These are phyloP conservation scores for Heptranchias perlo DNA, from an alignment of 2,113 vertebrate genomes.

Conservation along the genomic window DNA sequence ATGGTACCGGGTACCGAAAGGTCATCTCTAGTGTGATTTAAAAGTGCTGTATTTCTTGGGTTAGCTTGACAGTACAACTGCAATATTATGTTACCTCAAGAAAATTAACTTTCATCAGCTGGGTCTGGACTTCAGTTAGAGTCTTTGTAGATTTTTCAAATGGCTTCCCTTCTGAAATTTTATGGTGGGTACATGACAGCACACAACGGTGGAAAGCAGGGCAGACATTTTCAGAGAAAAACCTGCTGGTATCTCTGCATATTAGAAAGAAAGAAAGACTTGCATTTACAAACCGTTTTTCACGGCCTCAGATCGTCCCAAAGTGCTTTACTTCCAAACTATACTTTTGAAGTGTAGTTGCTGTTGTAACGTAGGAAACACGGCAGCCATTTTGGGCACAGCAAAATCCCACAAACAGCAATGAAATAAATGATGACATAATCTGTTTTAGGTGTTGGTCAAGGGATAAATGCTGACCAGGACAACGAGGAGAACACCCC, in stretches of 20 bases:
- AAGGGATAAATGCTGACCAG: background rate
- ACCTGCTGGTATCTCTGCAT: background rate
- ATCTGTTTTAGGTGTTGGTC: background rate
- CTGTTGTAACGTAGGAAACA: background rate
- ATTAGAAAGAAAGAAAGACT: background rate
- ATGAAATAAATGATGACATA: background rate
- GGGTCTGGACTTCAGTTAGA: background rate
- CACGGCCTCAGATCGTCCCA: background rate
- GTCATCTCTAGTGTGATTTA: background rate
- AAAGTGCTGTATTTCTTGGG: background rate
- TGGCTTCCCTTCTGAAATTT: background rate
- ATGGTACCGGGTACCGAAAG: background rate
- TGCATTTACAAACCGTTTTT: background rate
- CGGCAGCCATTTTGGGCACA: background rate
- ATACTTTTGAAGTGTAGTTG: background rate
- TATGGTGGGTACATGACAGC: background rate
- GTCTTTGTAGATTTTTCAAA: background rate
- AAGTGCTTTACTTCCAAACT: background rate
- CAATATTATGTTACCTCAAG: background rate
- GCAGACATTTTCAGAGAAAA: background rate
- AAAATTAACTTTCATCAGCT: background rate
- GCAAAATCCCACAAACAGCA: background rate
- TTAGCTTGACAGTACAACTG: background rate
- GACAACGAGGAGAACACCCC: background rate
- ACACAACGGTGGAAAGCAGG: background rate